Percentiles rank a stretch among this genome's conserved stretches.
Conservation (phyloP, 2,797 vertebrate genomes). For the Smutsia temminckii region DNA sequence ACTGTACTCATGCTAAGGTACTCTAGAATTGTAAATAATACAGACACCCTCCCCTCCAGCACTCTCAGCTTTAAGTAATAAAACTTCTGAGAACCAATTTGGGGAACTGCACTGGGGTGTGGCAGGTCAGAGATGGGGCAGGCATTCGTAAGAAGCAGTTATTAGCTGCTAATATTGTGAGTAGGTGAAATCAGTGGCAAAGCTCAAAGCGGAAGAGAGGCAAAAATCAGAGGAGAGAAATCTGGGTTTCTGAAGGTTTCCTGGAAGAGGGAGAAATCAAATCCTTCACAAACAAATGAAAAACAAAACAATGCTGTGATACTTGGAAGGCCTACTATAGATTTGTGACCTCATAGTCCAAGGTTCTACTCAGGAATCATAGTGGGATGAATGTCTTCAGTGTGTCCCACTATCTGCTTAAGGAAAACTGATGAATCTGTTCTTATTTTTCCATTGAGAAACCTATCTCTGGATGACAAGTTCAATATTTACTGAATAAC, state of each 20-base stretch:
- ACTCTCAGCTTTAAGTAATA: not conserved
- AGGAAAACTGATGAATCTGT: not conserved
- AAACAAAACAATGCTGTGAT: not conserved
- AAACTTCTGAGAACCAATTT: not conserved
- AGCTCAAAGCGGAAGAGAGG: not conserved
- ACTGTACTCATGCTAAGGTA: not conserved
- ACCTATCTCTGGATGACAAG: not conserved
- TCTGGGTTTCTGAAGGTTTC: not conserved
- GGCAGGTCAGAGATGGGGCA: not conserved
- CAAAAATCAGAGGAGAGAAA: not conserved
- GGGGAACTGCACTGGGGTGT: not conserved
- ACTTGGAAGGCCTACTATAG: not conserved
- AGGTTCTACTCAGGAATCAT: not conserved
- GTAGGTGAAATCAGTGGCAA: not conserved
- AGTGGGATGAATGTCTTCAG: not conserved
- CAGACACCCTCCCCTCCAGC: not conserved
- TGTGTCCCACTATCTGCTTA: fast-evolving
- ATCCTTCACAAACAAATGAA: not conserved
- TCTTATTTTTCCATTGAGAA: not conserved
- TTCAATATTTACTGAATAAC: not conserved
- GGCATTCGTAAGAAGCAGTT: not conserved
- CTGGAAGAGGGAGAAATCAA: not conserved
- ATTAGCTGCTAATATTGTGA: not conserved
- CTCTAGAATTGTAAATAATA: not conserved
- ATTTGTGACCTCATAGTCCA: not conserved